Evolutionary conservation across 2,888 invertebrate species (phyloP).

Genomic region (Catocala nupta): DNA sequence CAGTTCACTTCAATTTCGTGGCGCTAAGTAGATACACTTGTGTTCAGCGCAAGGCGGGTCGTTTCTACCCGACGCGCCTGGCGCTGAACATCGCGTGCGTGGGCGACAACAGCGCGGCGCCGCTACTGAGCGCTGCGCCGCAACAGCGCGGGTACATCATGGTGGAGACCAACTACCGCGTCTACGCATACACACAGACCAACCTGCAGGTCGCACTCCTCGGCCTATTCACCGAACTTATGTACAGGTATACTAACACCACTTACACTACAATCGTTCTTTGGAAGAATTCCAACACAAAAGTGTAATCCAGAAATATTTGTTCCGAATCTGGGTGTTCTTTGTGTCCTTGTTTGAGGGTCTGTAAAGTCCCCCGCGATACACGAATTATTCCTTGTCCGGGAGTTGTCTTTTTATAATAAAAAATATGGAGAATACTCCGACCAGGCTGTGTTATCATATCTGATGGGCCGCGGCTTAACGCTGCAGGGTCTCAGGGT

Average conservation of each 20-base stretch:
- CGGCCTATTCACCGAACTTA: slow-evolving; percentile 96
- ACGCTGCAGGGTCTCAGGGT: too few relatives aligned
- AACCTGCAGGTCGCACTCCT: slow-evolving; percentile 97
- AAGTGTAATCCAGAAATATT: too few relatives aligned
- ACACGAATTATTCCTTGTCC: too few relatives aligned
- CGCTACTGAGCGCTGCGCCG: slow-evolving; percentile 67
- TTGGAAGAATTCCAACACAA: too few relatives aligned
- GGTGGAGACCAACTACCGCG: slow-evolving; percentile 97
- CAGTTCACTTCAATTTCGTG: too few relatives aligned
- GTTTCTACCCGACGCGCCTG: slow-evolving; percentile 98
- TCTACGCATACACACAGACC: slow-evolving; percentile 98
- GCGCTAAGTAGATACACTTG: not conserved
- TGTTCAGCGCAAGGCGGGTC: slow-evolving; percentile 92
- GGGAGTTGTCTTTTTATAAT: too few relatives aligned
- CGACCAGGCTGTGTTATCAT: too few relatives aligned
- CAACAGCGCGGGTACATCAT: slow-evolving; percentile 91
- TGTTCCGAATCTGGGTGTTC: too few relatives aligned
- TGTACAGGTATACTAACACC: slow-evolving; percentile 90
- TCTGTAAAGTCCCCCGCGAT: too few relatives aligned
- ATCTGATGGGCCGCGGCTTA: too few relatives aligned
- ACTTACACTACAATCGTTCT: not conserved
- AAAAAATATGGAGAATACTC: too few relatives aligned
- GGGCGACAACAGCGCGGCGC: slow-evolving; percentile 74
- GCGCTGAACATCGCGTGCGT: slow-evolving; percentile 93
- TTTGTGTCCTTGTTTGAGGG: too few relatives aligned